These are phyloP conservation scores for Buteo buteo DNA, from an alignment of 2,113 vertebrate species.

Conservation along the genomic window DNA sequence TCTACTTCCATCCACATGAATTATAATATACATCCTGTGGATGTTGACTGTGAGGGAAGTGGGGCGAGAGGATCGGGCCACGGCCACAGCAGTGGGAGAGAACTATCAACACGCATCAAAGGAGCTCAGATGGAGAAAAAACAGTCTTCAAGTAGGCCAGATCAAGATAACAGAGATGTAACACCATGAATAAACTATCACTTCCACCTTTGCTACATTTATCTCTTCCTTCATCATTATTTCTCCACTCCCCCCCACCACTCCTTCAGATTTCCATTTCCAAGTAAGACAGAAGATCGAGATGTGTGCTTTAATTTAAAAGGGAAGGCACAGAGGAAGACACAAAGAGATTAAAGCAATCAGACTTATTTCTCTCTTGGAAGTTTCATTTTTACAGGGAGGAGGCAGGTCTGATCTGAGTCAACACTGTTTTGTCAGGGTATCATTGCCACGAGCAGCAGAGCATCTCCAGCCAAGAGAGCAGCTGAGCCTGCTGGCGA, in stretches of 20 bases:
- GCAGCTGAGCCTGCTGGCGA: neutral
- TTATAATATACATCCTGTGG: conserved; percentile 40
- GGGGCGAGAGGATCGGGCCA: conserved; percentile 72
- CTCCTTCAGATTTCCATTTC: conserved; percentile 55
- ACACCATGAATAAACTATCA: conserved; percentile 57
- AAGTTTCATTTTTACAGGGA: conserved; percentile 6
- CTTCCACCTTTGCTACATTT: conserved; percentile 60
- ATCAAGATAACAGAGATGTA: conserved; percentile 55
- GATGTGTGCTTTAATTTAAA: conserved; percentile 28
- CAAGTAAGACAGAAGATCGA: conserved; percentile 28
- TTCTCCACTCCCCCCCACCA: conserved; percentile 48
- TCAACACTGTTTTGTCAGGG: neutral
- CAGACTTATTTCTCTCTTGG: neutral
- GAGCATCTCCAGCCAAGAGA: neutral
- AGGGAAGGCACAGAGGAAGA: conserved; percentile 8
- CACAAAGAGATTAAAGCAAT: neutral
- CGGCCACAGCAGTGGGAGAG: conserved; percentile 65
- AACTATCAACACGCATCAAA: conserved; percentile 68
- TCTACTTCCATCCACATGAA: conserved; percentile 33
- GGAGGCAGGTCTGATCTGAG: neutral
- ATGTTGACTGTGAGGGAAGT: conserved; percentile 66
- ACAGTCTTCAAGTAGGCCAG: conserved; percentile 41
- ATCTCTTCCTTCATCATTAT: conserved; percentile 49
- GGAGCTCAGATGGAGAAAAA: conserved; percentile 31
- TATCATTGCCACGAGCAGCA: neutral